phyloP scores from a whole-genome alignment of 2,113 vertebrate genomes.

The Azemiops feae region DNA sequence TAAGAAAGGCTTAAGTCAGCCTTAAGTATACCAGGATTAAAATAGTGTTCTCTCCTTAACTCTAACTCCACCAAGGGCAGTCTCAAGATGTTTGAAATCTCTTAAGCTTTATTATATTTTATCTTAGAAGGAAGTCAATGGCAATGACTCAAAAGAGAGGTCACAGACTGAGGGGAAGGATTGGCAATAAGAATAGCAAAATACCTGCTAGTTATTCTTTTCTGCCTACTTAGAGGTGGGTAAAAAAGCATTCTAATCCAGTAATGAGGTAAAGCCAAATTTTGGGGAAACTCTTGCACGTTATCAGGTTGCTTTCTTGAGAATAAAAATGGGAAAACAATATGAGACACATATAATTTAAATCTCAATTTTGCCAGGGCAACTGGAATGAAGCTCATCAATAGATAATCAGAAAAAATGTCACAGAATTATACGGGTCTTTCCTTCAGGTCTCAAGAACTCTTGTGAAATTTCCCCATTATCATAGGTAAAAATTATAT shows the following conservation, averaged over 20 bases:
- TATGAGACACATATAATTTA: background rate
- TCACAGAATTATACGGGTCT: background rate
- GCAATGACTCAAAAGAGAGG: background rate
- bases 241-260: background rate
- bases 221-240: background rate
- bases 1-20: background rate
- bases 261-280: background rate
- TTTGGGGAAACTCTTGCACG: background rate
- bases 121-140: background rate
- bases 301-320: too few relatives aligned
- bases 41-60: background rate
- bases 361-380: background rate
- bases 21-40: background rate
- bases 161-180: background rate
- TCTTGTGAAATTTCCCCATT: background rate
- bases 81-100: background rate
- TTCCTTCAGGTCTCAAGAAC: background rate
- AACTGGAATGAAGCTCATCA: background rate
- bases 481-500: background rate
- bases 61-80: background rate
- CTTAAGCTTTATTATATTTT: background rate
- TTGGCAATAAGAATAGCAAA: background rate
- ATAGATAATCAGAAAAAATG: background rate
- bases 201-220: background rate
- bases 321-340: background rate